Evolutionary conservation across 2,888 invertebrate genomes (phyloP).

Genomic region (Osmoderma eremita): DNA sequence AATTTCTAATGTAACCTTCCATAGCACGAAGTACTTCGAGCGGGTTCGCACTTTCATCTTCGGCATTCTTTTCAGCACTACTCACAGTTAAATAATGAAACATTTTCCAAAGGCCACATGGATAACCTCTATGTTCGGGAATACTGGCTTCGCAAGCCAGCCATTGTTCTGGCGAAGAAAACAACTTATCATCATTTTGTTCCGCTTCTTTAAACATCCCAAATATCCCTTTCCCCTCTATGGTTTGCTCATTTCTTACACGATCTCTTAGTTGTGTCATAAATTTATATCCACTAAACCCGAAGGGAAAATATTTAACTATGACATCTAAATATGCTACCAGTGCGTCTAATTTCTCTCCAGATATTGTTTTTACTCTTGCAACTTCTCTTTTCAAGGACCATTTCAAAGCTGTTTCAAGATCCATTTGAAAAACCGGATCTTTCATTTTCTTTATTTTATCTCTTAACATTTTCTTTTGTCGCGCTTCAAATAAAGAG

Average conservation of each 20-base stretch:
- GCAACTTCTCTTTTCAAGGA: constrained; percentile 87
- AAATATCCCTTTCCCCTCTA: constrained; percentile 71
- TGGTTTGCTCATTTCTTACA: constrained; percentile 58
- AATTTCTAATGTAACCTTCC: constrained; percentile 88
- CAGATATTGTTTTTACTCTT: constrained; percentile 73
- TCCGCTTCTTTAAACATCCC: constrained; percentile 62
- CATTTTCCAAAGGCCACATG: constrained; percentile 94
- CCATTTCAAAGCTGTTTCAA: constrained; percentile 87
- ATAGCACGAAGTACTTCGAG: constrained; percentile 82
- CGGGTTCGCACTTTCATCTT: constrained; percentile 65
- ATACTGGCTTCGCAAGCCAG: constrained; percentile 85
- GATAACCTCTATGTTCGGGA: constrained; percentile 82
- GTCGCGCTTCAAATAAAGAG: constrained; percentile 53
- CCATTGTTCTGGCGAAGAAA: constrained; percentile 70
- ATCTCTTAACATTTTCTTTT: constrained; percentile 55
- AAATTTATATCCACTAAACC: constrained; percentile 72
- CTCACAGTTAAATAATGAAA: constrained; percentile 93
- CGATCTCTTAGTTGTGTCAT: constrained; percentile 71
- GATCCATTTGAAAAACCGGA: constrained; percentile 83
- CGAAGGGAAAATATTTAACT: constrained; percentile 82
- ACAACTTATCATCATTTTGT: constrained; percentile 68
- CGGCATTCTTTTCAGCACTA: constrained; percentile 64
- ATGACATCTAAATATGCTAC: constrained; percentile 78
- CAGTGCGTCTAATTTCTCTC: constrained; percentile 78
- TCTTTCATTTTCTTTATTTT: constrained; percentile 65